Evolutionary conservation across 2,888 invertebrate genomes (phyloP).

Genomic region (Agrotis exclamationis): DNA sequence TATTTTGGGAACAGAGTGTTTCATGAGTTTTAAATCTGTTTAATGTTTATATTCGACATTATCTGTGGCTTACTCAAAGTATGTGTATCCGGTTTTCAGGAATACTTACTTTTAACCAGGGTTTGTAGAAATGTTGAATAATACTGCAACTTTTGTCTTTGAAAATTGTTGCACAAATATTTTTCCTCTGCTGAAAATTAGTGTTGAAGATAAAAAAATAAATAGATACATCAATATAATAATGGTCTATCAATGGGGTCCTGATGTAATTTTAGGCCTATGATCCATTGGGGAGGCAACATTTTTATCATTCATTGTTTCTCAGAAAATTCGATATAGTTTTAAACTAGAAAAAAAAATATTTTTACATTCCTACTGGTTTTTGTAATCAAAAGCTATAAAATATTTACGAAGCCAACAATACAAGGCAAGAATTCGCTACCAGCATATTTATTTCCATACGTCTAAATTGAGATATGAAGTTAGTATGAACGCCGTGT

Average conservation of each 20-base stretch:
- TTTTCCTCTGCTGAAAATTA: not conserved
- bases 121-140: not conserved
- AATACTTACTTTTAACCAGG: constrained; percentile 12
- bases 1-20: constrained; percentile 61
- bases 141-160: not conserved
- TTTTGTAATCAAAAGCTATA: not conserved
- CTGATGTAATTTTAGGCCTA: not conserved
- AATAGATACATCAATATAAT: no score
- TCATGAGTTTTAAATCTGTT: constrained; percentile 70
- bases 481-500: constrained; percentile 41
- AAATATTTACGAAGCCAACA: not conserved
- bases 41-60: constrained; percentile 63
- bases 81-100: constrained; percentile 38
- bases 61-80: constrained; percentile 37
- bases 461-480: constrained; percentile 52
- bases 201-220: not conserved
- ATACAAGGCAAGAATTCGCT: constrained; percentile 29
- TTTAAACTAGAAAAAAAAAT: not conserved
- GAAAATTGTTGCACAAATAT: not conserved
- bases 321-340: not conserved
- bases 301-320: not conserved
- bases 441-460: constrained; percentile 42
- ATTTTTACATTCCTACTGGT: no score
- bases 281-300: not conserved
- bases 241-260: not conserved